phyloP scores from a whole-genome alignment of 2,113 vertebrate genomes.

The Erpornis zantholeuca region DNA sequence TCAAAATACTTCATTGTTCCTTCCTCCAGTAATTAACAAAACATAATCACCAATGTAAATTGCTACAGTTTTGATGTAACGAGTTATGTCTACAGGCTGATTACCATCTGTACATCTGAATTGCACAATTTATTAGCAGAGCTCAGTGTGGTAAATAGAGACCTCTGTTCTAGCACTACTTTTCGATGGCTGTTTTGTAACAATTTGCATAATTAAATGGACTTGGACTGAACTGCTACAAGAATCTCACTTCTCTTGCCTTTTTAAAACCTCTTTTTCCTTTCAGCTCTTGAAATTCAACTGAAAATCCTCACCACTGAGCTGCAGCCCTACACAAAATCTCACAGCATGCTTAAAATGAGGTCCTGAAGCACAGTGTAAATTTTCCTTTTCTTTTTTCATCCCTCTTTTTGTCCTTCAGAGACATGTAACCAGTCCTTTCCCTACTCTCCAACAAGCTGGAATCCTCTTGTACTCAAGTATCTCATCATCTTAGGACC shows the following conservation, averaged over 20 bases:
- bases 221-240: background rate
- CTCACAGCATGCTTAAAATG: background rate
- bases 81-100: background rate
- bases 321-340: background rate
- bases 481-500: background rate
- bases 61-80: background rate
- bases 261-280: background rate
- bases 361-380: rapidly evolving
- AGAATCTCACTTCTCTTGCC: background rate
- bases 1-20: background rate
- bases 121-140: background rate
- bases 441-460: background rate
- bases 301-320: background rate
- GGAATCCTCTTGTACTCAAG: background rate
- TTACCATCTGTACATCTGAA: background rate
- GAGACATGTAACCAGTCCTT: rapidly evolving
- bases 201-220: background rate
- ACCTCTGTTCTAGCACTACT: background rate
- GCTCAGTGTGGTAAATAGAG: background rate
- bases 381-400: background rate
- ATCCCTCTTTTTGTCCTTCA: background rate
- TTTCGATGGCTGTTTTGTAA: background rate
- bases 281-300: background rate
- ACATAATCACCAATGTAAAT: background rate
- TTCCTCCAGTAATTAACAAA: background rate